Evolutionary conservation across 2,113 vertebrate species (phyloP), one percentile per base, ranked within the genome.

Genomic region (Cephalopholis sonnerati): DNA sequence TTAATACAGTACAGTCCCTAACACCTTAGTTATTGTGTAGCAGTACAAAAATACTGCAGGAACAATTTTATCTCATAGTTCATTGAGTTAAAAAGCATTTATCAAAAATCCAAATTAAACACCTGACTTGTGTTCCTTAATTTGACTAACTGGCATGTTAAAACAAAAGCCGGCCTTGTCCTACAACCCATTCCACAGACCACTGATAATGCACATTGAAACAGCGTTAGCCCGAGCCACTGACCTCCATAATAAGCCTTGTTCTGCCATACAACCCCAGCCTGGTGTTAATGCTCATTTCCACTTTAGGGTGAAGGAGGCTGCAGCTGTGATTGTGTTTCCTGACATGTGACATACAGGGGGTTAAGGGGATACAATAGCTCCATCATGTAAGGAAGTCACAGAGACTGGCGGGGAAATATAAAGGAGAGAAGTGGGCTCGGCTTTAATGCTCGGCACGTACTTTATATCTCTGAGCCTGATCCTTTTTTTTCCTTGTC

Each of bases 331-430:
- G 82, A 92, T 92, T 92, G 90, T 93, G 86, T 79, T 78, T 77
- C 48, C 74, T 93, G 92, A 93, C 92, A 92, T 90, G 83, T 89
- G 89, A 94, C 90, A 93, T 91, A 68, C 77, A 39, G 79, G 39
- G 80, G 91, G 90, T 92, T 84, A 89, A 89, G 65, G 80, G 88
- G 78, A 90, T 87, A 93, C 91, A 93, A 93, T 81, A 85, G 92
- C 77, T 79, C 85, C 82, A 82, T 86, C 90, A 72, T 93, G 92
- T 93, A 88, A 82, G 84, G 76, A 85, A 87, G 88, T 89, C 88
- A 90, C 82, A 77, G 74, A 87, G 57, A 82, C 81, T 72, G 81
- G 70, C 15, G 8, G 71, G 74, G 86, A 82, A 83, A 90, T 75
- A 86, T 32, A 91, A 87, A 79, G 77, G 82, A 72, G 58, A 82